Conservation (phyloP, 2,888 invertebrate genomes). For the Pollenia angustigena region DNA sequence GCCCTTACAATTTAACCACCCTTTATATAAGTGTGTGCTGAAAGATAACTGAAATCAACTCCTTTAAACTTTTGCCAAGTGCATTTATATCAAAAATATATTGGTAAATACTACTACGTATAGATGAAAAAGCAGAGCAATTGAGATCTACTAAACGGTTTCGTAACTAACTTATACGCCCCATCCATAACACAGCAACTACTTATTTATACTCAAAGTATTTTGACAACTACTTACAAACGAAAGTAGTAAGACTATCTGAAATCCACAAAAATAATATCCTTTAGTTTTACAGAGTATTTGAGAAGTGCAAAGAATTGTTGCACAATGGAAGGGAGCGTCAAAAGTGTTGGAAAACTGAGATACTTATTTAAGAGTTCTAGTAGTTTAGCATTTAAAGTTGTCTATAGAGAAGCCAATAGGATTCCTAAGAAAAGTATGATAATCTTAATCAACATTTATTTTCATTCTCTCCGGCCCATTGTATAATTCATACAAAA, state of each 20-base stretch:
- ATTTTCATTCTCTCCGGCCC: neutral
- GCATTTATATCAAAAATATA: constrained; percentile 10
- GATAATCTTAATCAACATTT: too few relatives aligned
- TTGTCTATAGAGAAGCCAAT: too few relatives aligned
- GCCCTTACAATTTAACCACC: too few relatives aligned
- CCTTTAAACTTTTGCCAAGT: constrained; percentile 35
- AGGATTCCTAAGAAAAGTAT: too few relatives aligned
- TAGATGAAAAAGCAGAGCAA: neutral
- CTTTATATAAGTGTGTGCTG: neutral
- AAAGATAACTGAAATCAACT: constrained; percentile 47
- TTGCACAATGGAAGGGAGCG: constrained; percentile 16
- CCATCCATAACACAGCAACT: constrained; percentile 29
- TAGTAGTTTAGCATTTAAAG: too few relatives aligned
- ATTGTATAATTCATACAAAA: neutral
- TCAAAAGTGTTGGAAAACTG: too few relatives aligned
- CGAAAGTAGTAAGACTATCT: constrained; percentile 28
- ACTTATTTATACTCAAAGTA: neutral
- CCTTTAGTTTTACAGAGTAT: constrained; percentile 44
- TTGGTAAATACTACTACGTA: neutral
- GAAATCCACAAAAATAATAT: constrained; percentile 12
- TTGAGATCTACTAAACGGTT: constrained; percentile 24
- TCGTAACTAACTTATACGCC: constrained; percentile 20
- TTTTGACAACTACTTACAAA: constrained; percentile 9
- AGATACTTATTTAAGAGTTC: too few relatives aligned
- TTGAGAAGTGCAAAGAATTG: constrained; percentile 29